Base-by-base conservation (phyloP, 2,888 invertebrate genomes). In the Apodemia mormo region DNA sequence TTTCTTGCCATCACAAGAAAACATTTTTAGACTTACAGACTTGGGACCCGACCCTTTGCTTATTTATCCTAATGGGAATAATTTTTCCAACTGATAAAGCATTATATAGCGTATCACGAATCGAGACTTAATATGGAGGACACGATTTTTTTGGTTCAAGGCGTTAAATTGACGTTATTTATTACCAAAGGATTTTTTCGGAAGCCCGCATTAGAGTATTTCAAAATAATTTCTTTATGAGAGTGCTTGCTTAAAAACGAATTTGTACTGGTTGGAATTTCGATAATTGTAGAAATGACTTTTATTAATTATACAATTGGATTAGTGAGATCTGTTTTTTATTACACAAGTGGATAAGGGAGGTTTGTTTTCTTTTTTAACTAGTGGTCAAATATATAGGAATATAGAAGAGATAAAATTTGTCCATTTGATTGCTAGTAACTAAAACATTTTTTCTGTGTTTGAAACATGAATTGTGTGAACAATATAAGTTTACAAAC, bases 61-160 rank as follows among this genome's bases (percentile, higher is more conserved):
- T 58, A 58, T 58, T 58, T 58, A 58, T 58, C 58, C 58, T 58
- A 58, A 58, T 58, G 58, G 58, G 58, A 58, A 58, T 58, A 58
- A 58, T 58, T 58, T 58, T 58, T 58, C 58, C 58, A 58, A 58
- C 58, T 58, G 58, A 58, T 58, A 58, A 58, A 58, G 30, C 58
- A 58, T 58, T 33, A 58, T 58, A 58, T 58, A 33, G 30, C 58
- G 58, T 58, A 58, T 58, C 58, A 58, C 29, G 58, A 58, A 58
- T 58, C 12, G 33, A 33, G 58, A 33, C 58, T 58, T 58, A 58
- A 58, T 58, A 58, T 30, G 10, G 58, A 30, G 30, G 58, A 58
- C 58, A 58, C 10, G 58, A 58, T 12, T 58, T 49, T 45, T 12
- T 58, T 58, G 58, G 4, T 29, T 58, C 29, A 29, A 58, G 58